Conservation (phyloP, 2,888 invertebrate species). For the Onchidella celtica region DNA sequence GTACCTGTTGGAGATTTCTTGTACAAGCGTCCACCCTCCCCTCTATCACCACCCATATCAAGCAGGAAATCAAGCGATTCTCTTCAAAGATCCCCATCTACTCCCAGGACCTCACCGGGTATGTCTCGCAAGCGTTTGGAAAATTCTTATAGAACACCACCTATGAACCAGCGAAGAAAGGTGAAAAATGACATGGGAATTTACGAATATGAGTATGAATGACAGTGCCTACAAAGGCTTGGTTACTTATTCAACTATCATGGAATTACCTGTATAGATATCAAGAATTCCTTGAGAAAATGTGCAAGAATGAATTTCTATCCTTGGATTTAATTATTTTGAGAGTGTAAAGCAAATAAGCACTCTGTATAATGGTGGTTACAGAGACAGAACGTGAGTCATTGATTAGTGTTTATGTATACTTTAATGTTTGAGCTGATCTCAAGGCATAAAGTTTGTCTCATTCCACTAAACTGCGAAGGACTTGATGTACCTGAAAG, state of each 20-base stretch:
- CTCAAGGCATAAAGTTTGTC: too few species aligned
- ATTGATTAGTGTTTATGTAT: too few species aligned
- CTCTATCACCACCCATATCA: slow-evolving; percentile 55
- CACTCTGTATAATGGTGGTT: too few species aligned
- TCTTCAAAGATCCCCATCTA: slow-evolving; percentile 56
- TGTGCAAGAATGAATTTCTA: too few species aligned
- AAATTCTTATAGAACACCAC: slow-evolving; percentile 55
- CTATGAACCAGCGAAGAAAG: slow-evolving; percentile 51
- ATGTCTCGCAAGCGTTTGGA: slow-evolving; percentile 56
- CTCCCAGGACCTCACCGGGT: slow-evolving; percentile 56
- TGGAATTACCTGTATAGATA: too few species aligned
- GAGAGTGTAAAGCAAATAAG: too few species aligned
- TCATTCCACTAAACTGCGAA: too few species aligned
- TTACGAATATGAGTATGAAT: slow-evolving; percentile 43
- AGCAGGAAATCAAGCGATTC: slow-evolving; percentile 58
- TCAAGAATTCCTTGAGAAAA: too few species aligned
- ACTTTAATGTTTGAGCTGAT: too few species aligned
- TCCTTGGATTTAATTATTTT: too few species aligned
- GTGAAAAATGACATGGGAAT: slow-evolving; percentile 35
- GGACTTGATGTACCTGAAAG: too few species aligned
- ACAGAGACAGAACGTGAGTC: too few species aligned
- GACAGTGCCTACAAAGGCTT: not conserved
- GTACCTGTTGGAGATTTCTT: slow-evolving; percentile 55
- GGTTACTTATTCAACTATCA: not conserved
- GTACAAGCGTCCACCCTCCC: slow-evolving; percentile 59